Percentiles rank a stretch among this genome's conserved stretches.
Conservation (phyloP, 2,113 vertebrate genomes). For the Haplochromis burtoni region DNA sequence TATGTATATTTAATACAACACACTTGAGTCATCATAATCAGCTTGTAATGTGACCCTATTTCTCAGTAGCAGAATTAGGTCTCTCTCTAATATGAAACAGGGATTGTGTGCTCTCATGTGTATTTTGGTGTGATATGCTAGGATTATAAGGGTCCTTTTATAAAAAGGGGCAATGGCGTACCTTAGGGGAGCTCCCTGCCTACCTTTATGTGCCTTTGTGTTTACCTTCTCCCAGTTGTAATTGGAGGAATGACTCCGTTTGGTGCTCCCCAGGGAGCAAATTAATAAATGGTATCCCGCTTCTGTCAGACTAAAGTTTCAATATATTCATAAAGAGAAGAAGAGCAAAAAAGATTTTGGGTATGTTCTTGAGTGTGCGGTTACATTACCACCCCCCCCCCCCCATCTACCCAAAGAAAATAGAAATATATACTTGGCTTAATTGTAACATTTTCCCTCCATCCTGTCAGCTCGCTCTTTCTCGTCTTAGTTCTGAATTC, state of each 20-base stretch:
- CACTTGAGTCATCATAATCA: background rate
- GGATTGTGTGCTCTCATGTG: background rate
- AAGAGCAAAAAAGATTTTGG: background rate
- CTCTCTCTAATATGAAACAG: background rate
- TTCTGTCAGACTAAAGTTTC: slow-evolving; percentile 27
- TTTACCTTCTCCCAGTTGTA: slow-evolving; percentile 36
- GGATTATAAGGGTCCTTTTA: background rate
- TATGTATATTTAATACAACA: background rate
- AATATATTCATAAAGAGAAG: background rate
- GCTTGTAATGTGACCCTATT: slow-evolving; percentile 9
- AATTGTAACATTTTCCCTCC: background rate
- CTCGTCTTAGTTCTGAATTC: background rate
- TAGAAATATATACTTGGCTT: background rate
- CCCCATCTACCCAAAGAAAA: background rate
- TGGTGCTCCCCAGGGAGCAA: slow-evolving; percentile 22
- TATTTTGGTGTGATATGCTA: background rate
- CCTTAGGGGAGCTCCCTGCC: slow-evolving; percentile 16
- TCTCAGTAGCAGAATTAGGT: slow-evolving; percentile 27
- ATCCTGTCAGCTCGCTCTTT: background rate
- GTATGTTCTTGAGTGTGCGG: background rate
- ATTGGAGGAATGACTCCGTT: slow-evolving; percentile 48
- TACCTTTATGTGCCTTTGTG: slow-evolving; percentile 31
- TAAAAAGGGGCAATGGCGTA: background rate
- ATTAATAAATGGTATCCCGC: slow-evolving; percentile 43
- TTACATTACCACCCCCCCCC: background rate